phyloP scores from a whole-genome alignment of 2,113 vertebrate species.

The Pseudorasbora parva region DNA sequence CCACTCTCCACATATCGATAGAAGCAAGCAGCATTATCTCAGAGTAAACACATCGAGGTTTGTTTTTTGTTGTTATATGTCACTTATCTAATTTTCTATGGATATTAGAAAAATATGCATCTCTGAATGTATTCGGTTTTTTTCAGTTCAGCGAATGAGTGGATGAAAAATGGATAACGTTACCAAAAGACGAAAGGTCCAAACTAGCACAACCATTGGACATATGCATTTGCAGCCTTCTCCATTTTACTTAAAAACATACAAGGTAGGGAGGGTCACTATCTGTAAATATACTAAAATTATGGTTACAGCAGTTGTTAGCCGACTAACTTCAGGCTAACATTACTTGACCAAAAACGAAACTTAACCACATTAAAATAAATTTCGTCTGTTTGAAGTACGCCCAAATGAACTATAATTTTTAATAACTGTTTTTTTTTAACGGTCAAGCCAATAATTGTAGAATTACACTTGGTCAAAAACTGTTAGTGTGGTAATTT shows the following conservation, averaged over 20 bases:
- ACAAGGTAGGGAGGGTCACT: slow-evolving; percentile 27
- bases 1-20: background rate
- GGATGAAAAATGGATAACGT: background rate
- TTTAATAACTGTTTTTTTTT: too few species aligned
- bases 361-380: background rate
- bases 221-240: background rate
- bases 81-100: background rate
- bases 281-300: background rate
- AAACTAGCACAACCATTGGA: slow-evolving; percentile 34
- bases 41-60: background rate
- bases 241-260: slow-evolving; percentile 8
- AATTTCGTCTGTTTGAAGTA: background rate
- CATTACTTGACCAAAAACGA: background rate
- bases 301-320: background rate
- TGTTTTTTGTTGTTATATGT: background rate
- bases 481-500: background rate
- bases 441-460: background rate
- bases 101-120: too few species aligned
- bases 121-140: background rate
- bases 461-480: background rate
- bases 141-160: background rate
- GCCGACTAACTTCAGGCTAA: too few species aligned
- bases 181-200: background rate
- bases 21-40: background rate
- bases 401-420: too few species aligned